Conservation (phyloP, 2,888 invertebrate species). For the Gonocerus acuteangulatus region DNA sequence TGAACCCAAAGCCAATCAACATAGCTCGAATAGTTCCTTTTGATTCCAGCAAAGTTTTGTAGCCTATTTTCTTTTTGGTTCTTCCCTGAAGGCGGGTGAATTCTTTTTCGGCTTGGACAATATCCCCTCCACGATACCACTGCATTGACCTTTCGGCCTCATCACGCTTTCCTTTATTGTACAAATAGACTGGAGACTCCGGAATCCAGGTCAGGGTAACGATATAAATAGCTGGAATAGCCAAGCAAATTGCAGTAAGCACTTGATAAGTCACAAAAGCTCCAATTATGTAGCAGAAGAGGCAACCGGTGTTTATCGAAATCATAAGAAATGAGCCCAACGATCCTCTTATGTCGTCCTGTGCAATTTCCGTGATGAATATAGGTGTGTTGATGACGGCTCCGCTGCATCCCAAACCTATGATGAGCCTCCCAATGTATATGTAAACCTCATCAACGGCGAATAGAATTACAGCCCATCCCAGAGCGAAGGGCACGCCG, state of each 20-base stretch:
- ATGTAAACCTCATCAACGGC: conserved; percentile 46
- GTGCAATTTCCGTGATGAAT: conserved; percentile 57
- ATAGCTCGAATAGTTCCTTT: conserved; percentile 43
- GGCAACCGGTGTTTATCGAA: conserved; percentile 48
- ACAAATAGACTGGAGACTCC: conserved; percentile 53
- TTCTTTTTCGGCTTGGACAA: conserved; percentile 35
- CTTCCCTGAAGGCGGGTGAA: conserved; percentile 30
- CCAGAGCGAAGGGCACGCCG: conserved; percentile 50
- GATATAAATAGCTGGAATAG: conserved; percentile 47
- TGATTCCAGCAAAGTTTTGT: conserved; percentile 42
- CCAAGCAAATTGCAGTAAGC: conserved; percentile 48
- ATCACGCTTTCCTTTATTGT: conserved; percentile 44
- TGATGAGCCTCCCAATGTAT: conserved; percentile 50
- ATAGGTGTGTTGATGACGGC: conserved; percentile 52
- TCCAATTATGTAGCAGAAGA: conserved; percentile 49
- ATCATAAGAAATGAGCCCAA: conserved; percentile 53
- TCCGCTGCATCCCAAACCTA: conserved; percentile 53
- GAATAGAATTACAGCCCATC: conserved; percentile 52
- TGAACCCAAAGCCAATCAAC: conserved; percentile 43
- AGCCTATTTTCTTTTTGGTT: conserved; percentile 30
- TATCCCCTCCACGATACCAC: conserved; percentile 39
- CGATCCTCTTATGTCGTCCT: conserved; percentile 48
- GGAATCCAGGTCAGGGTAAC: conserved; percentile 49
- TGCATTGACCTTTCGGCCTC: conserved; percentile 45
- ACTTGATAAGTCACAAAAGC: conserved; percentile 47